phyloP scores from a whole-genome alignment of 2,113 vertebrate species.

The Prinia subflava region DNA sequence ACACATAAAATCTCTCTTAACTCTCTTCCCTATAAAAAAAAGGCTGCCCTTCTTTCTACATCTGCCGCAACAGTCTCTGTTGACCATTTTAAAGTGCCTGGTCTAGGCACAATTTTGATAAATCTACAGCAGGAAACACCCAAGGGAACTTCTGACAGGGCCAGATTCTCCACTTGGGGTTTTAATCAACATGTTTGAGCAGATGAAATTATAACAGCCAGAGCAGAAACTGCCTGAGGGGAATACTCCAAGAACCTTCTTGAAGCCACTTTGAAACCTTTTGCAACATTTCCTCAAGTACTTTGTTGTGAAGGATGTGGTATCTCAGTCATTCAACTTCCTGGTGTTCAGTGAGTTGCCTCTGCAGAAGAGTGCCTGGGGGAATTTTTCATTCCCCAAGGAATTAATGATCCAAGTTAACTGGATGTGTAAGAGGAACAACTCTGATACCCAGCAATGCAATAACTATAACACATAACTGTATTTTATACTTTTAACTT shows the following conservation, averaged over 20 bases:
- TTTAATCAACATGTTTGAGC: background rate
- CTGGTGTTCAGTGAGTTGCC: background rate
- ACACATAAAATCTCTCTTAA: background rate
- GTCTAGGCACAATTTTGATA: background rate
- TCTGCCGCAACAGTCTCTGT: background rate
- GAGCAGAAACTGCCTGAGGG: background rate
- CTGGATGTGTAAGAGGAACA: background rate
- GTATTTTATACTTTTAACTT: background rate
- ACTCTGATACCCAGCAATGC: background rate
- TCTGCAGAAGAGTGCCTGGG: background rate
- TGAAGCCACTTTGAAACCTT: background rate
- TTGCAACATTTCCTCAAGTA: background rate
- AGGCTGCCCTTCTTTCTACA: background rate
- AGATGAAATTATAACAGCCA: background rate
- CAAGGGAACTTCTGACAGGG: background rate
- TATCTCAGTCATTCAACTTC: background rate
- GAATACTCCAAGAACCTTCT: background rate
- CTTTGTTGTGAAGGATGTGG: background rate
- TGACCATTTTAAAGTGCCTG: background rate
- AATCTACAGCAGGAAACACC: background rate
- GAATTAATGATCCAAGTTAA: background rate
- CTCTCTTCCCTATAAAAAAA: background rate
- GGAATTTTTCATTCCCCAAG: background rate
- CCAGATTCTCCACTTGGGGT: background rate
- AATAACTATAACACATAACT: background rate